Conservation (phyloP, 2,797 vertebrate genomes). For the Carduelis carduelis region DNA sequence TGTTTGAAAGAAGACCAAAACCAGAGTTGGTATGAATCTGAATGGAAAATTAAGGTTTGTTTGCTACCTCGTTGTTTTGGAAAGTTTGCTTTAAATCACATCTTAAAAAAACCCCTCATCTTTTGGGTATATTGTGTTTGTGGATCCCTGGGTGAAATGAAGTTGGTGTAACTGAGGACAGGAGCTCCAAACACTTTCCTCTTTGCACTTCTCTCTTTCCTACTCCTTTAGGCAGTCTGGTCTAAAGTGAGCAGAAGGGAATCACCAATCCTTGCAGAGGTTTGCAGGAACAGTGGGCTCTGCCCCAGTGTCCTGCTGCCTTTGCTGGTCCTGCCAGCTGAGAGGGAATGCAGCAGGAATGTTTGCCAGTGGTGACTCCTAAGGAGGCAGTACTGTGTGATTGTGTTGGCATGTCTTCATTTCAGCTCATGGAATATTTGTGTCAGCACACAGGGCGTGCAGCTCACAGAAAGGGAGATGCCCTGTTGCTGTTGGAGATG, state of each 20-base stretch:
- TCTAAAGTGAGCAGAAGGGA: not conserved
- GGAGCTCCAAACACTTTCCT: not conserved
- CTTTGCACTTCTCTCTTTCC: not conserved
- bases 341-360: not conserved
- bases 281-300: not conserved
- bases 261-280: accelerated
- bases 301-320: not conserved
- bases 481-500: not conserved
- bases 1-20: not conserved
- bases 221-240: not conserved
- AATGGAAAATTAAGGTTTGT: not conserved
- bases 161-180: not conserved
- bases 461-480: not conserved
- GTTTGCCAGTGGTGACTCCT: accelerated
- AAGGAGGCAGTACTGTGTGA: not conserved
- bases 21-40: not conserved
- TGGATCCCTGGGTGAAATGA: not conserved
- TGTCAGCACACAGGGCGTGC: not conserved
- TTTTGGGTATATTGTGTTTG: accelerated
- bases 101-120: not conserved
- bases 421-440: not conserved
- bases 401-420: not conserved
- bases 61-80: not conserved
- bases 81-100: not conserved
- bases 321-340: not conserved